Evolutionary conservation across 2,797 vertebrate species (phyloP).

Genomic region (Rhynchotus rufescens): DNA sequence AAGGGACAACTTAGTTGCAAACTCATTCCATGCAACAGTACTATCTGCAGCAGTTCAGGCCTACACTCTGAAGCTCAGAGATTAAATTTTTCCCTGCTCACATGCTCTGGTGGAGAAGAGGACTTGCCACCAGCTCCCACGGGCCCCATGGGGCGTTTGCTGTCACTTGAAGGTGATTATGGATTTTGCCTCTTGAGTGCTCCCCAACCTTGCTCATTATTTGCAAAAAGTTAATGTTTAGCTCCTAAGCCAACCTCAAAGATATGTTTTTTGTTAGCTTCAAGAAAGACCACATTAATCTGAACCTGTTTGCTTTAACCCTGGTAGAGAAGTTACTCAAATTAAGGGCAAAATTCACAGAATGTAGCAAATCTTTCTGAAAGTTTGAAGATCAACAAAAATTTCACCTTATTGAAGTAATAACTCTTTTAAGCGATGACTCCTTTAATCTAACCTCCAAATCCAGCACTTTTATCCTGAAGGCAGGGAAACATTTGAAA

Average conservation of each 20-base stretch:
- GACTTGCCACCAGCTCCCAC: not conserved
- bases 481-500: not conserved
- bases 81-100: not conserved
- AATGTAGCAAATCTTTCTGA: not conserved
- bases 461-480: not conserved
- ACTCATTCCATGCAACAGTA: not conserved
- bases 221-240: not conserved
- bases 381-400: constrained; percentile 24
- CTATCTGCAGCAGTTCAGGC: not conserved
- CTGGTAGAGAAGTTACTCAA: not conserved
- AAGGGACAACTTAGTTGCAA: not conserved
- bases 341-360: not conserved
- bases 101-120: accelerated
- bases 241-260: not conserved
- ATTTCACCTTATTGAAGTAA: constrained; percentile 22
- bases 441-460: constrained; percentile 21
- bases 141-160: not conserved
- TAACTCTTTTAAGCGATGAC: not conserved
- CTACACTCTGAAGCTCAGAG: not conserved
- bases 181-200: not conserved
- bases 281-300: accelerated
- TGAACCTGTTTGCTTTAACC: not conserved
- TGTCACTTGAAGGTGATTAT: not conserved
- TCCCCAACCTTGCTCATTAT: not conserved
- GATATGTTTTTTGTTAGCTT: not conserved